Base-by-base conservation (phyloP, 2,797 vertebrate species). In the Schizopygopsis malacanthus region DNA sequence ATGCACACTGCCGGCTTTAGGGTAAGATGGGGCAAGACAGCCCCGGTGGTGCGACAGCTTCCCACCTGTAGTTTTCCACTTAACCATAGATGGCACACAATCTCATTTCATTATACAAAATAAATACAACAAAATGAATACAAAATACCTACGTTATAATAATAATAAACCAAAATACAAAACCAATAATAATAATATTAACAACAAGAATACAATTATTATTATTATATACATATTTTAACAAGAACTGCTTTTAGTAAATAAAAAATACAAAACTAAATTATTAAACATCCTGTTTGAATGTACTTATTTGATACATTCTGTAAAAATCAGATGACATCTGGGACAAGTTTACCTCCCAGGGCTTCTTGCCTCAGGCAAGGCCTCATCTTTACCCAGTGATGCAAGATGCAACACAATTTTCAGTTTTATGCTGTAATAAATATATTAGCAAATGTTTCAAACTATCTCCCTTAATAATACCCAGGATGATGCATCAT, bases 21-120 rank as follows among this genome's bases (percentile, higher is more conserved):
- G 28, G 43, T 52, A 33, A 65, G 13, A 37, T 8, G 28, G 25
- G 11, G 20, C 20, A 41, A 59, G 6, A 41, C 37, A 56, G 4
- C 89, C 87, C 41, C 52, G 79, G 25, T 11, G 11, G 45, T 79
- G n/a, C 3, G n/a, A 25, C 59, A 61, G n/a, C n/a, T 65, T 15
- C 15, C 16, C 78, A 65, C 41, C 18, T 63, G 16, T 4, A 50
- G 20, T 33, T 47, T 20, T 22, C 2, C 25, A 25, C n/a, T 65
- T 65, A 33, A 65, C 16, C 15, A 13, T 33, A 45, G 59, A 65
- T 65, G 41, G 4, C 59, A 47, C 37, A 41, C 20, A 56, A 4
- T 56, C n/a, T 43, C n/a, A 79, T 63, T 63, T 28, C 12, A 63
- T 2, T 8, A 61, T 43, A 43, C 41, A 43, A 43, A 43, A 43